phyloP scores from a whole-genome alignment of 2,797 vertebrate species.

The Australoheros facetus region DNA sequence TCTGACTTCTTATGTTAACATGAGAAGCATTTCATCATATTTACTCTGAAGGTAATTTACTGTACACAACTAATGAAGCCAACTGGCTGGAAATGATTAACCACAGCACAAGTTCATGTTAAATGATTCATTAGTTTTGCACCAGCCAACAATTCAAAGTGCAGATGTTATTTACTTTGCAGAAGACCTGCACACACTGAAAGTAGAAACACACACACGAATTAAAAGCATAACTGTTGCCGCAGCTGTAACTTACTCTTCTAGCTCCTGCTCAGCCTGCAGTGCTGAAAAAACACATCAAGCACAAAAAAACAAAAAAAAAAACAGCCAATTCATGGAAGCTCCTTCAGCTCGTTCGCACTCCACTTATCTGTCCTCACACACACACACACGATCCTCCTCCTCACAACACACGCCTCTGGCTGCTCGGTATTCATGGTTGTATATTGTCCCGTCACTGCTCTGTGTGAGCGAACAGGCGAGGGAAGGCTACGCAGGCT shows the following conservation, averaged over 20 bases:
- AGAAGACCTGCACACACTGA: not conserved
- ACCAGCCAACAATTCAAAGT: slow-evolving; percentile 36
- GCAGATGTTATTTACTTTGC: not conserved
- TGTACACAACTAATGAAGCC: not conserved
- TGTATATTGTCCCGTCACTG: slow-evolving; percentile 41
- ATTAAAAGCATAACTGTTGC: not conserved
- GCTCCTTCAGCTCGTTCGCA: not conserved
- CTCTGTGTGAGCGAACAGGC: slow-evolving; percentile 4
- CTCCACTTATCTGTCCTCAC: slow-evolving; percentile 10
- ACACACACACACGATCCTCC: not conserved
- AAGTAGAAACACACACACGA: not conserved
- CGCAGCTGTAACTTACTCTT: slow-evolving; percentile 45
- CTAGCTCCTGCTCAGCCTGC: slow-evolving; percentile 23
- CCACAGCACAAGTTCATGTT: not conserved
- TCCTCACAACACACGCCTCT: not conserved
- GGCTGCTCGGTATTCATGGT: slow-evolving; percentile 28
- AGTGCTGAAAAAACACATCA: slow-evolving; percentile 3
- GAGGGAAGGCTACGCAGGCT: slow-evolving; percentile 46
- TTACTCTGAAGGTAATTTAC: not conserved
- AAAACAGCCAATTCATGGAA: not conserved
- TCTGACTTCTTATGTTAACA: not conserved
- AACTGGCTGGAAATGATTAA: not conserved
- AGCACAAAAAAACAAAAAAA: not conserved
- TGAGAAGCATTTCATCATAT: fast-evolving
- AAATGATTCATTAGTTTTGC: slow-evolving; percentile 15